Evolutionary conservation across 1,140 invertebrate genomes (phyloP), one percentile per base, ranked within the genome.

Genomic region (Drosophila subobscura): DNA sequence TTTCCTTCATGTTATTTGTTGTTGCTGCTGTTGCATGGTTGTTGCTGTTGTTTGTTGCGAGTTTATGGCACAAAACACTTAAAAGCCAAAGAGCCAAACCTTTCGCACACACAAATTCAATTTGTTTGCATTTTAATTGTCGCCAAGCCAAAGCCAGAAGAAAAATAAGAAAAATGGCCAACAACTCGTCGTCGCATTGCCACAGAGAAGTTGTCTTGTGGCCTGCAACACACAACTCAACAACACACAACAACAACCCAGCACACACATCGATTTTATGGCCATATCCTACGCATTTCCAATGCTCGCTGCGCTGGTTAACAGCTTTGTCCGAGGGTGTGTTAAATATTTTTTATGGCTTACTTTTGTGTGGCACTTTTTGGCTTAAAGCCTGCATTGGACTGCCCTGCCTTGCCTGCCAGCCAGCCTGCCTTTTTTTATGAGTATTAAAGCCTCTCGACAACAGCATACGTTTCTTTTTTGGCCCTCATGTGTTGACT

Each of bases 341-440:
- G 81, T 86, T 86, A 86, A 86, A 81, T 86, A 86, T 86, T 86
- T 86, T 86, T 86, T 81, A 86, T 86, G 78, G 83, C 83, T 86
- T 86, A 86, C 70, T 86, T 37, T 86, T 86, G 74, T 65, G 77
- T 58, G 78, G 68, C 74, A 66, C 77, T 70, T 79, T 81, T 61
- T 73, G 66, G 67, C 61, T 45, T 53, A 52, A 63, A 42, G 51
- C 53, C 14, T 54, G 53, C 52, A 46, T 58, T 67, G 33, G 14
- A 27, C 29, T 33, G 29, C 3, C 27, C 50, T 29, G 27, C 37
- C 16, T 56, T 33, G 23, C 44, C n/a, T 6, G 63, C 50, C 52
- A 45, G 41, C 47, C 63, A 67, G 72, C 68, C 79, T 68, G 63
- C 65, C 60, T 46, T 45, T 49, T 71, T 86, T 86, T 86, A 86